phyloP scores from a whole-genome alignment of 2,888 invertebrate species.

The Sphecodes monilicornis region DNA sequence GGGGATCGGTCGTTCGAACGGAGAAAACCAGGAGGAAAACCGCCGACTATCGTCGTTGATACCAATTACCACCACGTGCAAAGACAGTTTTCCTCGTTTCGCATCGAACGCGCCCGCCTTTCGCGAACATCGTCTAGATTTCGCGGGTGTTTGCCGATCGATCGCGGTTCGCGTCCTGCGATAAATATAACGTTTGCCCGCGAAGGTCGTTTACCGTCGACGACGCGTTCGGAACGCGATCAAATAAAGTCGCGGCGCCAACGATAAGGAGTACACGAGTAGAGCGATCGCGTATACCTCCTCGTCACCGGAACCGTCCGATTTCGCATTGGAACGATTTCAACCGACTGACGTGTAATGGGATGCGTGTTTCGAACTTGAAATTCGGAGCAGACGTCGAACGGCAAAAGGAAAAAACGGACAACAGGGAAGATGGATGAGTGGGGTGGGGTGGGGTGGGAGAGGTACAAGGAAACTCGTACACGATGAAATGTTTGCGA shows the following conservation, averaged over 20 bases:
- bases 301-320: not conserved
- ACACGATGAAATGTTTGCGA: not conserved
- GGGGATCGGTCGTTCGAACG: not conserved
- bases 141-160: constrained; percentile 5
- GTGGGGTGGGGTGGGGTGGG: not conserved
- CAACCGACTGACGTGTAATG: not conserved
- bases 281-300: not conserved
- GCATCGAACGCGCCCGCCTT: not conserved
- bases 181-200: constrained; percentile 58
- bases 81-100: not conserved
- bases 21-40: too few species aligned
- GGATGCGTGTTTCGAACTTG: not conserved
- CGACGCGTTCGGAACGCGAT: constrained; percentile 56
- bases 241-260: constrained; percentile 71
- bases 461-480: not conserved
- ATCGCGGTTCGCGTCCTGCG: constrained; percentile 24
- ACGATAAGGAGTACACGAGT: constrained; percentile 63
- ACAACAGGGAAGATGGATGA: not conserved
- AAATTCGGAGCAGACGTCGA: not conserved
- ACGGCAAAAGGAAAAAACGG: not conserved
- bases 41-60: not conserved
- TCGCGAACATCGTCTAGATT: not conserved
- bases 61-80: not conserved
- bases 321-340: constrained; percentile 11
- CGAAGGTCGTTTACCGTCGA: constrained; percentile 63